phyloP scores from a whole-genome alignment of 2,113 vertebrate genomes.

The Riparia riparia region DNA sequence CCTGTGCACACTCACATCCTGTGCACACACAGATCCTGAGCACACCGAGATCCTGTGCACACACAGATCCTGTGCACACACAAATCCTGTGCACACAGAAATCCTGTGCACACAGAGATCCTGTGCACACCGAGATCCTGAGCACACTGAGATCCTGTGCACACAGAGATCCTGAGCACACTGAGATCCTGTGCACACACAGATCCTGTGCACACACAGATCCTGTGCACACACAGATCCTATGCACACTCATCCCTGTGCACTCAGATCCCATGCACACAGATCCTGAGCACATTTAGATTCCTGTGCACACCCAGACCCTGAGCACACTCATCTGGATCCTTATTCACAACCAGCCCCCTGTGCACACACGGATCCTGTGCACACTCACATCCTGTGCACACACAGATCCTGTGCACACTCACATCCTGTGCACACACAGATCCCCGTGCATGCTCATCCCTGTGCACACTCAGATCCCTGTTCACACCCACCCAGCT shows the following conservation, averaged over 20 bases:
- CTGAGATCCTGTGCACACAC: no score
- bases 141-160: not conserved
- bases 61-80: fast-evolving
- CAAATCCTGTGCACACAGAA: not conserved
- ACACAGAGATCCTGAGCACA: not conserved
- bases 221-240: fast-evolving
- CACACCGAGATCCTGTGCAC: not conserved
- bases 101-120: not conserved
- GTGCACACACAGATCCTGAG: fast-evolving
- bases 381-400: no score
- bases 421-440: not conserved
- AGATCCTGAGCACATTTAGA: no score
- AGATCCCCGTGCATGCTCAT: fast-evolving
- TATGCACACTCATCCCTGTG: no score
- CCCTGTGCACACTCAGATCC: not conserved
- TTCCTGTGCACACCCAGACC: not conserved
- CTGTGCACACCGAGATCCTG: not conserved
- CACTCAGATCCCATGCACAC: not conserved
- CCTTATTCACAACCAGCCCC: no score
- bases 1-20: no score
- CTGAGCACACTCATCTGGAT: not conserved
- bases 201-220: fast-evolving
- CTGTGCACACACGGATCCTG: fast-evolving
- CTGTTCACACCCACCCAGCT: not conserved
- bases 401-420: fast-evolving